phyloP scores from a whole-genome alignment of 2,888 invertebrate species.

The Argynnis bischoffii region DNA sequence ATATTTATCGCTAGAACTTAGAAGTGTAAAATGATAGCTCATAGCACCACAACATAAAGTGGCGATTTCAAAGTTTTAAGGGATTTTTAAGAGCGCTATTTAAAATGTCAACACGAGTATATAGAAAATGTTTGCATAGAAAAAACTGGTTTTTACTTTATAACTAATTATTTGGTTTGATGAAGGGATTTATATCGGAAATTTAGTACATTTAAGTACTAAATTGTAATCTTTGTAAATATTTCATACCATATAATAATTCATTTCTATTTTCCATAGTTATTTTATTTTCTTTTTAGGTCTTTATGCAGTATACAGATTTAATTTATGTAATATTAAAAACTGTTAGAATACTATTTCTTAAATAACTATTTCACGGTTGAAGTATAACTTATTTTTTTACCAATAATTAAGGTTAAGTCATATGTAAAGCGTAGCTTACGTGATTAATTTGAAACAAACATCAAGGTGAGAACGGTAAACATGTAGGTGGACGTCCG shows the following conservation, averaged over 20 bases:
- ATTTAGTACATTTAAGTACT: neutral
- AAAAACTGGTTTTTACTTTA: constrained; percentile 3
- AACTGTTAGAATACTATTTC: too few species aligned
- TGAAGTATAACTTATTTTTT: too few species aligned
- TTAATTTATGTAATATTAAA: too few species aligned
- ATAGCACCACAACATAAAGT: constrained; percentile 14
- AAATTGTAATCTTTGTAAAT: too few species aligned
- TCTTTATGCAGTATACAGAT: too few species aligned
- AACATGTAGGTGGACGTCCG: constrained; percentile 61
- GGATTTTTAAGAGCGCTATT: constrained; percentile 17
- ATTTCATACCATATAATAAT: too few species aligned
- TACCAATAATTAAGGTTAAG: neutral
- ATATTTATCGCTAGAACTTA: constrained; percentile 8
- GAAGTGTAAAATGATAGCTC: constrained; percentile 18
- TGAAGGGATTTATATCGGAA: neutral
- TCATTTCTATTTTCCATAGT: too few species aligned
- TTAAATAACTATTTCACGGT: too few species aligned
- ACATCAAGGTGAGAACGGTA: constrained; percentile 50
- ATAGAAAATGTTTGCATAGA: constrained; percentile 3
- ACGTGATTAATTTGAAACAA: constrained; percentile 23
- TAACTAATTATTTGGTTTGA: neutral
- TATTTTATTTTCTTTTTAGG: too few species aligned
- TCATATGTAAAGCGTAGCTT: constrained; percentile 11
- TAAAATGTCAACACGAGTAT: neutral
- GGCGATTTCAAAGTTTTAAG: constrained; percentile 10